Evolutionary conservation across 2,888 invertebrate species (phyloP), one percentile per base, ranked within the genome.

Genomic region (Mimas tiliae): DNA sequence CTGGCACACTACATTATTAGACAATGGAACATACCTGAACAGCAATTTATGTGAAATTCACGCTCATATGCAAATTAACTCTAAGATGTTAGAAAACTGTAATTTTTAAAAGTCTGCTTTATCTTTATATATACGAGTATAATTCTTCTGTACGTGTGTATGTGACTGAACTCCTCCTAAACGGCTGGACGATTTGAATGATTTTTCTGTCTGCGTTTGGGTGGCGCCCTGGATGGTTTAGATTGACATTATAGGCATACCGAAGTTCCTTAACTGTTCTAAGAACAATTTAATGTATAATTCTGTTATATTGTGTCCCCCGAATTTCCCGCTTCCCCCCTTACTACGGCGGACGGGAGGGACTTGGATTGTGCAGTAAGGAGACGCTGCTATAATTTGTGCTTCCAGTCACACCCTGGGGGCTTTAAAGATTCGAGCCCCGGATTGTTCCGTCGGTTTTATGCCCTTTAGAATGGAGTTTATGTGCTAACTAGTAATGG

Each of bases 361-460:
- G 71, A 63, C 73, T 69, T 68, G 64, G 69, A 71, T 38, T 45
- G 69, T 69, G 75, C 68, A 68, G 47, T 70, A 55, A 70, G 74
- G 74, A 70, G 73, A 70, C 70, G 72, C 72, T 70, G 77, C 79
- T 68, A 79, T 82, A 79, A 81, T 84, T 83, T 84, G 82, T 80
- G 79, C 78, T 78, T 75, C 77, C 74, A 78, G 80, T 76, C 78
- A 78, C 81, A 77, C 76, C 42, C 78, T 79, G 73, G 68, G 76
- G 77, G 76, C 51, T 45, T 64, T 52, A 47, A 53, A 67, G 52
- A 16, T 16, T 34, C 45, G 33, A 52, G 21, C 16, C 42, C 45
- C 33, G 34, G 47, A 65, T 52, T 51, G 50, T 62, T 52, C 50
- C 47, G 62, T 62, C 42, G 51, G 27, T 65, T 55, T 65, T 12